A percentile compares a stretch with the other conserved stretches of the same genome.
These are phyloP conservation scores for Fragum sueziense DNA, from an alignment of 2,888 invertebrate genomes.

Conservation along the genomic window DNA sequence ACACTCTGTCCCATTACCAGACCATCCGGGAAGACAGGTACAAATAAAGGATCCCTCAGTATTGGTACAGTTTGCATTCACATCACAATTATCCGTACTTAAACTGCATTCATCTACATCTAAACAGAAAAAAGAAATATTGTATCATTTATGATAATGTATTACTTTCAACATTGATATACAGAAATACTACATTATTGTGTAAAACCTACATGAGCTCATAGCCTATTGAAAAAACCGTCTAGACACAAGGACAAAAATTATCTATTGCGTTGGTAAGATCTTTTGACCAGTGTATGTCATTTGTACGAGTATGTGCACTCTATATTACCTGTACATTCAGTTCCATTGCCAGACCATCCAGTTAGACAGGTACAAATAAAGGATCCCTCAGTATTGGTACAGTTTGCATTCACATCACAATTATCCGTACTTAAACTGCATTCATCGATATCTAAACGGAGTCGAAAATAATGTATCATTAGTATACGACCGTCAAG, in stretches of 20 bases:
- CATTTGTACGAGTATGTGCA: too few relatives aligned
- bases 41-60: not conserved
- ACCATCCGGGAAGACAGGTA: not conserved
- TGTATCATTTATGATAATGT: too few relatives aligned
- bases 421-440: not conserved
- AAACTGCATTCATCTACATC: not conserved
- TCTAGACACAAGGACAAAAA: too few relatives aligned
- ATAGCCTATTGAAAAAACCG: too few relatives aligned
- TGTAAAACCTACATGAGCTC: too few relatives aligned
- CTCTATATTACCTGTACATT: not conserved
- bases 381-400: not conserved
- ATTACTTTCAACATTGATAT: too few relatives aligned
- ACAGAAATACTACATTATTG: too few relatives aligned
- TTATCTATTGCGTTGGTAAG: too few relatives aligned
- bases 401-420: not conserved
- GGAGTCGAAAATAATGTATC: too few relatives aligned
- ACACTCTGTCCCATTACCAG: not conserved
- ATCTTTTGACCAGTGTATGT: too few relatives aligned
- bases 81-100: not conserved
- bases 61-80: conserved; percentile 5
- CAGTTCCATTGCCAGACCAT: not conserved
- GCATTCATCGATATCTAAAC: not conserved
- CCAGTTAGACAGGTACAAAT: not conserved
- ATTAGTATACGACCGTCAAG: too few relatives aligned
- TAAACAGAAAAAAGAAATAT: too few relatives aligned